Percentiles rank a stretch among this genome's conserved stretches.
Evolutionary conservation across 2,888 invertebrate species (phyloP).

Genomic region (Beris chalybata): DNA sequence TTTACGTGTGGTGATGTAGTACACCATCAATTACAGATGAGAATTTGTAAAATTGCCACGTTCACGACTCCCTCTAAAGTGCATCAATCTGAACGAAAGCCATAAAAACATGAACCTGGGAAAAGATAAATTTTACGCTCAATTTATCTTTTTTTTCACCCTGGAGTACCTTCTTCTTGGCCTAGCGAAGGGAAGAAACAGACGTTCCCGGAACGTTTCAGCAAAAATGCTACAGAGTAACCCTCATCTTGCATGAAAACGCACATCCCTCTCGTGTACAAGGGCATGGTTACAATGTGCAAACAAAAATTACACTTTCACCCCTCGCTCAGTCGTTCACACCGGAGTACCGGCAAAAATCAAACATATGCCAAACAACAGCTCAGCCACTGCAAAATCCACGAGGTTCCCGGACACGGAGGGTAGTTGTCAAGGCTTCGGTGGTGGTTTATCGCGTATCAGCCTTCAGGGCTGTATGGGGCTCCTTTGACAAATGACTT

Average conservation of each 20-base stretch:
- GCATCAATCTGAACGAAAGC: conserved; percentile 27
- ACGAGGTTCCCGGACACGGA: too few relatives aligned
- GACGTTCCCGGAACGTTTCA: not conserved
- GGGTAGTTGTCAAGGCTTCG: too few relatives aligned
- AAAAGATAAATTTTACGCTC: conserved; percentile 33
- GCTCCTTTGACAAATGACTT: conserved; percentile 1
- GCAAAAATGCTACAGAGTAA: not conserved
- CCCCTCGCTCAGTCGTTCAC: not conserved
- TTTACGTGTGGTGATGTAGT: conserved; percentile 4
- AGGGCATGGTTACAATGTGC: not conserved
- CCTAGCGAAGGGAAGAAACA: not conserved
- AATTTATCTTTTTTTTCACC: conserved; percentile 24
- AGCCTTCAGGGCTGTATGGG: too few relatives aligned
- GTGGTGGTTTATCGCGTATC: too few relatives aligned
- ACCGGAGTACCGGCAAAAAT: too few relatives aligned
- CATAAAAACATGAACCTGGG: conserved; percentile 18
- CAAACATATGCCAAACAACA: too few relatives aligned
- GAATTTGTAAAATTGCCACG: conserved; percentile 24
- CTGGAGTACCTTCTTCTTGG: not conserved
- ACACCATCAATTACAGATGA: conserved; percentile 22
- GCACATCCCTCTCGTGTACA: not conserved
- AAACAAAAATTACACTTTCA: not conserved
- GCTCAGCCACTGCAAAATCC: too few relatives aligned
- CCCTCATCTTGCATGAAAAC: not conserved
- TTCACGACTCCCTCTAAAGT: conserved; percentile 19